Evolutionary conservation across 1,140 invertebrate species (phyloP).

Genomic region (Helicoverpa armigera): DNA sequence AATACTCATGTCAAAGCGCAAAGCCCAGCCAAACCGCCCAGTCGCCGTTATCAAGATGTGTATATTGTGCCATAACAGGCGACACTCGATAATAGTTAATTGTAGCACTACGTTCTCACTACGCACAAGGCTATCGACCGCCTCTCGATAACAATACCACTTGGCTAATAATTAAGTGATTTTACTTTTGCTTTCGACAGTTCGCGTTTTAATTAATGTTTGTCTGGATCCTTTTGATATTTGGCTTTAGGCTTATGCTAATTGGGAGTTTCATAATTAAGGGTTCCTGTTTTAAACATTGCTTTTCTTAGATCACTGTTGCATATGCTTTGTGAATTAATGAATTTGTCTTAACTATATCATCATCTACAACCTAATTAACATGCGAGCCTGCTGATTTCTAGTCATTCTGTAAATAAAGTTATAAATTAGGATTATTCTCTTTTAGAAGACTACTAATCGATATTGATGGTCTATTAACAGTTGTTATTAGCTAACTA

Average conservation of each 20-base stretch:
- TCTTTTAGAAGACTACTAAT: too few species aligned
- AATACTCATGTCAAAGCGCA: constrained; percentile 28
- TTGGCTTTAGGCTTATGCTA: background rate
- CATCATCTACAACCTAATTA: too few species aligned
- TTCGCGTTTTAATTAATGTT: constrained; percentile 32
- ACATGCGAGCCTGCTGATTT: too few species aligned
- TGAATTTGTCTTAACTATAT: too few species aligned
- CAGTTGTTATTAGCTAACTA: background rate
- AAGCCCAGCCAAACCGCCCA: constrained; percentile 30
- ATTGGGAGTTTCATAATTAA: background rate
- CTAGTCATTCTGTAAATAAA: too few species aligned
- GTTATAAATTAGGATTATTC: too few species aligned
- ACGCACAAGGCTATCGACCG: constrained; percentile 31
- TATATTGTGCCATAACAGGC: constrained; percentile 34
- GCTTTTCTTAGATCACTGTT: too few species aligned
- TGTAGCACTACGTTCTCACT: constrained; percentile 43
- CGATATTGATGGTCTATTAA: background rate
- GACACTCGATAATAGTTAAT: constrained; percentile 33
- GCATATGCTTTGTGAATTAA: too few species aligned
- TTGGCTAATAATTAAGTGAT: constrained; percentile 44
- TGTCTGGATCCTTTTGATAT: background rate
- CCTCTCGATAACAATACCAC: constrained; percentile 36
- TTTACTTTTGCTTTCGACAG: constrained; percentile 25
- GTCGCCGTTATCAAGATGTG: constrained; percentile 39
- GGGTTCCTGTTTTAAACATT: background rate